A percentile compares a stretch with the other conserved stretches of the same genome.
phyloP scores from a whole-genome alignment of 2,888 invertebrate genomes.

The Calameuta idolon region DNA sequence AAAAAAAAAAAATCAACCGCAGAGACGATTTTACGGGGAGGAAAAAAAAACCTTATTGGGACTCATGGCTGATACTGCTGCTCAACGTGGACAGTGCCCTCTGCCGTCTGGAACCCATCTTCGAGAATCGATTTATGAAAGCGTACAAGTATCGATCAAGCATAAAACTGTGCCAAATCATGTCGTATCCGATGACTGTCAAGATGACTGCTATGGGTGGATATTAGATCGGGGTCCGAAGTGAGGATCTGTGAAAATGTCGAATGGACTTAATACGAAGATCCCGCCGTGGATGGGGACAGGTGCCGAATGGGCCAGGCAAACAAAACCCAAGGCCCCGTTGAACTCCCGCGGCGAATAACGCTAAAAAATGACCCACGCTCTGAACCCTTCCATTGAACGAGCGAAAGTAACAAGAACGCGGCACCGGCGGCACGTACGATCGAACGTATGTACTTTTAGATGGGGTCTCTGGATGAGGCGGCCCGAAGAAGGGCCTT shows the following conservation, averaged over 20 bases:
- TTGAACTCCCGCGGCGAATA: conserved; percentile 48
- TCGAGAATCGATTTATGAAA: not conserved
- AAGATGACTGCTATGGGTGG: not conserved
- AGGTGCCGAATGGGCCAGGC: conserved; percentile 44
- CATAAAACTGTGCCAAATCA: not conserved
- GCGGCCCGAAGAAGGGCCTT: conserved; percentile 3
- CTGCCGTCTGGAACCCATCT: not conserved
- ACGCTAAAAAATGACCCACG: conserved; percentile 49
- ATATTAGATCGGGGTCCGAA: not conserved
- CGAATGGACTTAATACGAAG: conserved; percentile 13
- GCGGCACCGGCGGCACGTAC: conserved; percentile 14
- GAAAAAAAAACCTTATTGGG: not conserved
- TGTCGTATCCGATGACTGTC: not conserved
- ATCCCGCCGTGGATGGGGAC: conserved; percentile 24
- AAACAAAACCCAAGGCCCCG: conserved; percentile 19
- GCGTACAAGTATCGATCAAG: not conserved
- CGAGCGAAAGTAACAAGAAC: conserved; percentile 40
- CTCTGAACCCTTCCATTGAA: conserved; percentile 33
- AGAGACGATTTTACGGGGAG: not conserved
- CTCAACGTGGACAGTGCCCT: not conserved
- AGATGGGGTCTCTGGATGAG: conserved; percentile 3
- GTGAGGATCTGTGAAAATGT: not conserved
- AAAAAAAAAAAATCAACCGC: not conserved
- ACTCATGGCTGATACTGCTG: not conserved
- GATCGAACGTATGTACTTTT: conserved; percentile 20